phyloP scores from a whole-genome alignment of 92 coral and sea anemone species.

The Muricea muricata region DNA sequence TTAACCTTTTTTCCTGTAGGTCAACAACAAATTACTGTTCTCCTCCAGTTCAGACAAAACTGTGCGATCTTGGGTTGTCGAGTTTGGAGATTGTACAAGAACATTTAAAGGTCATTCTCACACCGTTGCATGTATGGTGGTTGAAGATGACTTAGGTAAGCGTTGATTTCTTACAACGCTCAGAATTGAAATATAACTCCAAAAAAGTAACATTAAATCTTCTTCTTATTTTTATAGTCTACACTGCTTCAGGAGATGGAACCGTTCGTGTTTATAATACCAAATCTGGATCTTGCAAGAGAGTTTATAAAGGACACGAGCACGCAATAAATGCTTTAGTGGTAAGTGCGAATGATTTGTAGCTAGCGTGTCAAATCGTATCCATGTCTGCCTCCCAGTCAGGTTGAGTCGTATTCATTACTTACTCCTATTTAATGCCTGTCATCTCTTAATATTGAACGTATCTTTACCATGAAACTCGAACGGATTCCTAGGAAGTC shows the following conservation, averaged over 20 bases:
- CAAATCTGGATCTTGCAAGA: slow-evolving; percentile 83
- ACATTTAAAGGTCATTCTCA: slow-evolving; percentile 92
- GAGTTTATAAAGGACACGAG: slow-evolving; percentile 73
- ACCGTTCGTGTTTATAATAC: slow-evolving; percentile 76
- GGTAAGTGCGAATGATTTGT: slow-evolving; percentile 62
- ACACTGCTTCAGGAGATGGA: slow-evolving; percentile 83
- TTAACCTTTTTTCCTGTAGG: slow-evolving; percentile 66
- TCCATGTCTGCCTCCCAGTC: no score
- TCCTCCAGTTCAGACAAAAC: slow-evolving; percentile 87
- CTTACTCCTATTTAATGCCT: no score
- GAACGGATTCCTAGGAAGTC: no score
- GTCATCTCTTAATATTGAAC: no score
- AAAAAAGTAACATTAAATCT: no score
- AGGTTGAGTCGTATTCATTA: no score
- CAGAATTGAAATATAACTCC: no score
- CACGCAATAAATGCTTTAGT: slow-evolving; percentile 68
- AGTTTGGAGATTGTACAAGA: slow-evolving; percentile 95
- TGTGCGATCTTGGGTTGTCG: slow-evolving; percentile 94
- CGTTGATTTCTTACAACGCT: no score
- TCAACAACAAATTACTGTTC: slow-evolving; percentile 89
- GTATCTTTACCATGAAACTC: no score
- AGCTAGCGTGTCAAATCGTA: no score
- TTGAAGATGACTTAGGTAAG: slow-evolving; percentile 87
- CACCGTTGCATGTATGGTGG: slow-evolving; percentile 67
- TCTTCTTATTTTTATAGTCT: slow-evolving; percentile 51